phyloP scores from a whole-genome alignment of 2,113 vertebrate genomes.

The Ceyx margarethae region DNA sequence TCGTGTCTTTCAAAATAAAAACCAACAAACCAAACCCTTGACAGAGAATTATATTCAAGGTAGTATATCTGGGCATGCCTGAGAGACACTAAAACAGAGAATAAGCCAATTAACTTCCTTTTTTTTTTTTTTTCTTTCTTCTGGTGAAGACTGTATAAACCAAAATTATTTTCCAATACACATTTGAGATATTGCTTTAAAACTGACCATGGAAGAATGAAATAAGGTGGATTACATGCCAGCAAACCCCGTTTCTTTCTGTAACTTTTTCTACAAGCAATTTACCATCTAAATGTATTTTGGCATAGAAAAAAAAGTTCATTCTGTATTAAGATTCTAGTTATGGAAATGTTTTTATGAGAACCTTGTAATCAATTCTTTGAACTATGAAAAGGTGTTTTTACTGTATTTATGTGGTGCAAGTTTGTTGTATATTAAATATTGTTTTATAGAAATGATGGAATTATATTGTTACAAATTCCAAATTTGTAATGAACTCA shows the following conservation, averaged over 20 bases:
- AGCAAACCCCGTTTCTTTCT: slow-evolving; percentile 73
- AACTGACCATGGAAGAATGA: slow-evolving; percentile 49
- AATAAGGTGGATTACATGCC: slow-evolving; percentile 66
- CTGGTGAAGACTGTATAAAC: slow-evolving; percentile 35
- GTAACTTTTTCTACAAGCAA: slow-evolving; percentile 69
- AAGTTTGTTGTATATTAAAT: slow-evolving; percentile 82
- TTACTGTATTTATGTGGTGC: slow-evolving; percentile 80
- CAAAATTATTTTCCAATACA: slow-evolving; percentile 32
- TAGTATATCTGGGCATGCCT: background rate
- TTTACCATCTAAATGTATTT: slow-evolving; percentile 81
- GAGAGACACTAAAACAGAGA: slow-evolving; percentile 14
- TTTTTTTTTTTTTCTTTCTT: slow-evolving; percentile 1
- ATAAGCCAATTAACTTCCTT: background rate
- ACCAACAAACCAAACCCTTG: background rate
- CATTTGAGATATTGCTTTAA: slow-evolving; percentile 44
- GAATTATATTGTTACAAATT: slow-evolving; percentile 67
- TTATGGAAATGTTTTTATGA: slow-evolving; percentile 80
- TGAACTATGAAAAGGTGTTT: slow-evolving; percentile 76
- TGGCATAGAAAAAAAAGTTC: slow-evolving; percentile 78
- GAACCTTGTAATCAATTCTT: slow-evolving; percentile 76
- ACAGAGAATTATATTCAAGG: background rate
- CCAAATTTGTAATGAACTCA: background rate
- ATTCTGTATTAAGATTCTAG: slow-evolving; percentile 80
- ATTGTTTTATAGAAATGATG: slow-evolving; percentile 79
- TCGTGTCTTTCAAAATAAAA: background rate